Evolutionary conservation across 2,888 invertebrate genomes (phyloP).

Genomic region (Argyresthia albistria): DNA sequence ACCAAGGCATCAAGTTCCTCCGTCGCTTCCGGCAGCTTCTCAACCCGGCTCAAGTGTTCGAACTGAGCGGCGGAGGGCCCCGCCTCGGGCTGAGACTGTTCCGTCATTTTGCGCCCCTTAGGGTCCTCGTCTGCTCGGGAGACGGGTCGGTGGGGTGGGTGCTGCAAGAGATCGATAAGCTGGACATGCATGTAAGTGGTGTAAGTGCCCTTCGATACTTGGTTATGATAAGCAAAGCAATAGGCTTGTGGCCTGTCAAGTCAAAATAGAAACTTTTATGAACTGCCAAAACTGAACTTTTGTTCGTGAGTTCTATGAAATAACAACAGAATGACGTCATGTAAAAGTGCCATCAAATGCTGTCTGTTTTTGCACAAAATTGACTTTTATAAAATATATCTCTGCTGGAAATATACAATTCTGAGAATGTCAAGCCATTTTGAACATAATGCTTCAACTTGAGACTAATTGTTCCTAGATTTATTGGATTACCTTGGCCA

Average conservation of each 20-base stretch:
- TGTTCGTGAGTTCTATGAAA: too few relatives aligned
- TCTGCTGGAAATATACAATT: too few relatives aligned
- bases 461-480: too few relatives aligned
- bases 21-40: slow-evolving; percentile 94
- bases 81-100: slow-evolving; percentile 89
- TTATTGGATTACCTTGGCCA: too few relatives aligned
- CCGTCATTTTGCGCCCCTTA: slow-evolving; percentile 95
- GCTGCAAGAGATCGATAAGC: slow-evolving; percentile 93
- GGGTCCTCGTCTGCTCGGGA: slow-evolving; percentile 96
- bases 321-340: too few relatives aligned
- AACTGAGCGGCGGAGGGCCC: slow-evolving; percentile 92
- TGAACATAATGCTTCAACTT: too few relatives aligned
- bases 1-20: slow-evolving; percentile 96
- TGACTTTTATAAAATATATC: too few relatives aligned
- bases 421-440: too few relatives aligned
- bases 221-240: not conserved
- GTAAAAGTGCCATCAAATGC: too few relatives aligned
- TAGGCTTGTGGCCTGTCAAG: too few relatives aligned
- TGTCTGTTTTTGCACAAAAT: too few relatives aligned
- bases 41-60: slow-evolving; percentile 98
- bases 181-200: slow-evolving; percentile 91
- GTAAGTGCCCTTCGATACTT: not conserved
- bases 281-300: too few relatives aligned
- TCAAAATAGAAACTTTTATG: not conserved
- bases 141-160: slow-evolving; percentile 99